Percentiles rank a stretch among this genome's conserved stretches.
Conservation (phyloP, 2,888 invertebrate species). For the Acrobasis consociella region DNA sequence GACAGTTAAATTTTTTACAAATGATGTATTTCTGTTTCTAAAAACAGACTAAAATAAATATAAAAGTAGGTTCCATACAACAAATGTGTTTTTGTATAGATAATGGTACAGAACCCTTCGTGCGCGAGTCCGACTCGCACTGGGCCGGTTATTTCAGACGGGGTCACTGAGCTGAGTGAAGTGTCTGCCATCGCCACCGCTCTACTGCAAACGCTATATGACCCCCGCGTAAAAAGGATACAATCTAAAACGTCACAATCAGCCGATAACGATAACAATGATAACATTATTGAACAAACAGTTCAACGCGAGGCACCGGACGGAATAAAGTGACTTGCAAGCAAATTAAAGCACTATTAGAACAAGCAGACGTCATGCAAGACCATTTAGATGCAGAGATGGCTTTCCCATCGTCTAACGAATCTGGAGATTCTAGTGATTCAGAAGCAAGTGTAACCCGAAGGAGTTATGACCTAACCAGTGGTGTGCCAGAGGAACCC, state of each 20-base stretch:
- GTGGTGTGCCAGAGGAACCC: conserved; percentile 72
- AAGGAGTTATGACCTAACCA: conserved; percentile 72
- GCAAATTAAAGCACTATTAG: conserved; percentile 58
- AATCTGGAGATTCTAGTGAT: conserved; percentile 75
- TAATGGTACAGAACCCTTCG: too few species aligned
- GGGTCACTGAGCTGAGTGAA: conserved; percentile 73
- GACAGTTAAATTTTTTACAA: too few species aligned
- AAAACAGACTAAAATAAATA: too few species aligned
- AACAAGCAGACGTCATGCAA: conserved; percentile 65
- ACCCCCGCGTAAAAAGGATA: conserved; percentile 61
- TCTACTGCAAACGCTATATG: conserved; percentile 64
- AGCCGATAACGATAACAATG: conserved; percentile 69
- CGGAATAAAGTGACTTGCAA: conserved; percentile 73
- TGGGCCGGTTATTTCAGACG: too few species aligned
- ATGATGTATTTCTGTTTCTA: too few species aligned
- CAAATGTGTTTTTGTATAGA: too few species aligned
- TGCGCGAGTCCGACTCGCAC: too few species aligned
- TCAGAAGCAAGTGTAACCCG: conserved; percentile 68
- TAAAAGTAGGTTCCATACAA: too few species aligned
- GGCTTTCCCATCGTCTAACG: conserved; percentile 80
- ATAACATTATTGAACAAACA: conserved; percentile 66
- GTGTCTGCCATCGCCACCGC: conserved; percentile 67
- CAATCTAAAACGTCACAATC: conserved; percentile 65
- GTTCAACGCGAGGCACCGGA: conserved; percentile 62
- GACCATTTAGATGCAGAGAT: conserved; percentile 78